Percentiles rank a stretch among this genome's conserved stretches.
phyloP scores from a whole-genome alignment of 2,113 vertebrate species.

The Daphoenositta chrysoptera region DNA sequence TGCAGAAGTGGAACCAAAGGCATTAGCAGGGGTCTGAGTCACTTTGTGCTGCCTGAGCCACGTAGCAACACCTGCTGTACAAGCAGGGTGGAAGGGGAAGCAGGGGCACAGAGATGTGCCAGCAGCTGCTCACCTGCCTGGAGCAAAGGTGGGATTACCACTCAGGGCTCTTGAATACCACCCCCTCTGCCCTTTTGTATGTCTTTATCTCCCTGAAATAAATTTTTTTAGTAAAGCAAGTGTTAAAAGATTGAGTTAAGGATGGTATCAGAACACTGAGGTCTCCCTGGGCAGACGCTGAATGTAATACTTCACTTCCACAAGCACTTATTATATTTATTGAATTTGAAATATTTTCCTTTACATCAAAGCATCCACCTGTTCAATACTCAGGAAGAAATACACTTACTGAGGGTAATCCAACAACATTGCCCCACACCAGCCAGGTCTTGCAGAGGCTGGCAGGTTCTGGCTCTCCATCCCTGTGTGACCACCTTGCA shows the following conservation, averaged over 20 bases:
- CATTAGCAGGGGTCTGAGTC: background rate
- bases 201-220: background rate
- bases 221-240: background rate
- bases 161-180: background rate
- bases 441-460: accelerated
- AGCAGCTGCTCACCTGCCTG: background rate
- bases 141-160: background rate
- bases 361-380: background rate
- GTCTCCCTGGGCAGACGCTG: background rate
- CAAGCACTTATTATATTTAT: background rate
- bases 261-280: background rate
- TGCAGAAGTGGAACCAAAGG: background rate
- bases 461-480: background rate
- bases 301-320: background rate
- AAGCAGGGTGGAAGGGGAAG: background rate
- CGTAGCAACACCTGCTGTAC: accelerated
- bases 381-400: background rate
- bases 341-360: background rate
- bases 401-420: background rate
- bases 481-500: background rate
- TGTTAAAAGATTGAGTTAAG: background rate
- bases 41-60: background rate
- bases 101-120: background rate
- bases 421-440: background rate
- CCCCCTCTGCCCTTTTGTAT: background rate